A percentile compares a stretch with the other conserved stretches of the same genome.
These are phyloP conservation scores for Loripinus fragilis DNA, from an alignment of 2,888 invertebrate species.

Conservation along the genomic window DNA sequence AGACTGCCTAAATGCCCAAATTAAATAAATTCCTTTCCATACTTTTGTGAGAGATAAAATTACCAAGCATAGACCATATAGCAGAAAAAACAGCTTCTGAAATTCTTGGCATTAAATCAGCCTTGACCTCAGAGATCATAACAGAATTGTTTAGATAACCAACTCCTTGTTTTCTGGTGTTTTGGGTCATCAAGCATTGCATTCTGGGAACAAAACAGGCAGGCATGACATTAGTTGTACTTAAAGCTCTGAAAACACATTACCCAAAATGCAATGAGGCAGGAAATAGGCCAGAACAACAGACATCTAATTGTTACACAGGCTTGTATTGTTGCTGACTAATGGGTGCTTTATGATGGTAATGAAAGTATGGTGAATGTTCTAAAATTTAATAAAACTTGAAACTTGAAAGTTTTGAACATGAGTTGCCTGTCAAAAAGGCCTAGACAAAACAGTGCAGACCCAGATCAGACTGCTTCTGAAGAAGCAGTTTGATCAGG, in stretches of 20 bases:
- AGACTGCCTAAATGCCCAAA: too few species aligned
- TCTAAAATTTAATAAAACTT: too few species aligned
- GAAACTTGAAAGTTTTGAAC: too few species aligned
- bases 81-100: background rate
- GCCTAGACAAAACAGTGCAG: too few species aligned
- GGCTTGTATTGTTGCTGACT: too few species aligned
- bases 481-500: too few species aligned
- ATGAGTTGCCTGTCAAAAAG: too few species aligned
- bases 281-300: background rate
- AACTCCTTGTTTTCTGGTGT: slow-evolving; percentile 1
- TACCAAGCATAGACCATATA: background rate
- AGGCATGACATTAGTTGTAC: slow-evolving; percentile 12
- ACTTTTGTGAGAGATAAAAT: background rate
- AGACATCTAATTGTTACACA: background rate
- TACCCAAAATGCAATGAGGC: slow-evolving; percentile 4
- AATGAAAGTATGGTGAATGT: too few species aligned
- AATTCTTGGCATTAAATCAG: slow-evolving; percentile 1
- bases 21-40: too few species aligned
- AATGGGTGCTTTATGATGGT: too few species aligned
- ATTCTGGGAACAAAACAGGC: slow-evolving; percentile 17
- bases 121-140: background rate
- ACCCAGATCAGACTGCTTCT: too few species aligned
- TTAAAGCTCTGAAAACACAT: background rate
- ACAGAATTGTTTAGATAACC: background rate
- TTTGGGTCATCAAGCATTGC: background rate